A percentile compares a stretch with the other conserved stretches of the same genome.
These are phyloP conservation scores for Melanaphis sacchari DNA, from an alignment of 1,140 invertebrate genomes.

Conservation along the genomic window DNA sequence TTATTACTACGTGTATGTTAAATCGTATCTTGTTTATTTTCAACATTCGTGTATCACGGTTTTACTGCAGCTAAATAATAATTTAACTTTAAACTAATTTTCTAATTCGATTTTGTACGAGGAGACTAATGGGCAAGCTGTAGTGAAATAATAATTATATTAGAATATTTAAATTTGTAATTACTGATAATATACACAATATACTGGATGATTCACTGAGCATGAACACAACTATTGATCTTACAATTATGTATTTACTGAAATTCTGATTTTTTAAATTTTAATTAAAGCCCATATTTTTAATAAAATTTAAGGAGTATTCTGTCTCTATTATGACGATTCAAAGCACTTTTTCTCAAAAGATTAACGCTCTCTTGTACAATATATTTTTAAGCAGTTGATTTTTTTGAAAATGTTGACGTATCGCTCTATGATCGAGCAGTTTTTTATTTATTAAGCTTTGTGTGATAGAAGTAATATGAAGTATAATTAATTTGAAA, in stretches of 20 bases:
- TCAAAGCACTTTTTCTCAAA: too few species aligned
- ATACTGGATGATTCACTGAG: neutral
- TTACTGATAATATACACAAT: neutral
- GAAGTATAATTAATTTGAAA: neutral
- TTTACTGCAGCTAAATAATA: neutral
- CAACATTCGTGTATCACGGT: neutral
- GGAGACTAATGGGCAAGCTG: neutral
- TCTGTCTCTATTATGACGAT: too few species aligned
- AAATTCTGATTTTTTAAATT: neutral
- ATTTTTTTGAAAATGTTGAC: neutral
- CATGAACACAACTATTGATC: neutral
- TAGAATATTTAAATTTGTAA: neutral
- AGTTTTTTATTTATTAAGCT: neutral
- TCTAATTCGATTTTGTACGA: neutral
- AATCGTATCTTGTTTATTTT: neutral
- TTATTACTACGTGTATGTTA: neutral
- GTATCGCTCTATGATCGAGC: neutral
- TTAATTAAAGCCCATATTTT: too few species aligned
- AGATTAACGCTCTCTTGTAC: neutral
- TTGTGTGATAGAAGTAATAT: too few species aligned
- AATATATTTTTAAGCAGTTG: neutral
- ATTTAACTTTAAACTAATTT: neutral
- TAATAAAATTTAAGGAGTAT: neutral
- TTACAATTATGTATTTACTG: neutral
- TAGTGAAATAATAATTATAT: neutral